Conservation (phyloP, 2,113 vertebrate genomes). For the Coreoperca whiteheadi region DNA sequence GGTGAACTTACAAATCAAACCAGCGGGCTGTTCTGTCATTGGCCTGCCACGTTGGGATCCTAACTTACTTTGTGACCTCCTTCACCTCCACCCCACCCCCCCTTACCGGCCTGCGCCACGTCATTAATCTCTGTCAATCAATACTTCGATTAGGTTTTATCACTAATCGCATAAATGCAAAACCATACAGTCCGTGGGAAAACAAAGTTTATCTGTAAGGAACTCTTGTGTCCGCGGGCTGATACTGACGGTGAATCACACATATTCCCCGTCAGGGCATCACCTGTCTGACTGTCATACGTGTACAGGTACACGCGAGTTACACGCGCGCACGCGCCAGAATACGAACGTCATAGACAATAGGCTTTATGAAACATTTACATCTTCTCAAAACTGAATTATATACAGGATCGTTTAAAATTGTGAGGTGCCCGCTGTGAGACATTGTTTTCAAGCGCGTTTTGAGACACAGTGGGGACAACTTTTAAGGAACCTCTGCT, state of each 20-base stretch:
- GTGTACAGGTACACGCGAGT: background rate
- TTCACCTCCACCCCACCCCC: conserved; percentile 28
- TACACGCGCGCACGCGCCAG: conserved; percentile 9
- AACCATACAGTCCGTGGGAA: conserved; percentile 83
- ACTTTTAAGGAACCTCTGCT: conserved; percentile 38
- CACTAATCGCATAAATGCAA: conserved; percentile 84
- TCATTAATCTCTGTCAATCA: conserved; percentile 89
- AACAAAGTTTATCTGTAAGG: conserved; percentile 77
- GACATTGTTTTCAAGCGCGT: background rate
- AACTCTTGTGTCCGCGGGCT: conserved; percentile 44
- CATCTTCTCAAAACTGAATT: background rate
- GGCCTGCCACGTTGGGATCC: conserved; percentile 63
- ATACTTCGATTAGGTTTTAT: conserved; percentile 87
- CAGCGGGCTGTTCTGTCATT: background rate
- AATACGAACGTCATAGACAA: background rate
- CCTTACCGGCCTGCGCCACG: conserved; percentile 61
- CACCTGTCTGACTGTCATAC: conserved; percentile 33
- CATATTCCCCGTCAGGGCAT: conserved; percentile 4
- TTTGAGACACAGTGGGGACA: background rate
- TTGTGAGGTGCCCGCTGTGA: too few relatives aligned
- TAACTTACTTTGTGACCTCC: conserved; percentile 81
- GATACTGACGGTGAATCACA: conserved; percentile 31
- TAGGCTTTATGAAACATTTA: background rate
- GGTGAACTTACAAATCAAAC: conserved; percentile 35
- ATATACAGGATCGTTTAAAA: background rate